Conservation (phyloP, 1,140 invertebrate genomes). For the Drosophila novamexicana region DNA sequence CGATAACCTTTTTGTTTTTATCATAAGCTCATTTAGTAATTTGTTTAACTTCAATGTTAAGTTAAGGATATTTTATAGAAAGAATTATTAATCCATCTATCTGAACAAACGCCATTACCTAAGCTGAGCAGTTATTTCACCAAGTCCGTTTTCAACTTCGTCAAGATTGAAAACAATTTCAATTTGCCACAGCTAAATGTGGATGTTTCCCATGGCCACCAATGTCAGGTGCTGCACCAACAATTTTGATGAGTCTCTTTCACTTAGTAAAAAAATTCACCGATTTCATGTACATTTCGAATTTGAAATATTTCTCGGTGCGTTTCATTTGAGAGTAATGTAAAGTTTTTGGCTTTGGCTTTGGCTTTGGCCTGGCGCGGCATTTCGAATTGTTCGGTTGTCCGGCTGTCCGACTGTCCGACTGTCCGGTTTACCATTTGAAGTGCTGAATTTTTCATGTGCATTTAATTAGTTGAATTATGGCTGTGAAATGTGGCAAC, state of each 20-base stretch:
- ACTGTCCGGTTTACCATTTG: conserved; percentile 72
- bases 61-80: no score
- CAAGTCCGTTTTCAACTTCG: background rate
- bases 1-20: no score
- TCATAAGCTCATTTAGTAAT: no score
- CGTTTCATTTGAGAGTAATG: conserved; percentile 33
- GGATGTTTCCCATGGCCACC: conserved; percentile 51
- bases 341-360: conserved; percentile 38
- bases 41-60: no score
- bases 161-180: conserved; percentile 31
- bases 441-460: conserved; percentile 83
- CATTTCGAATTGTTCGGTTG: conserved; percentile 41
- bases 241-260: conserved; percentile 49
- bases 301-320: conserved; percentile 73
- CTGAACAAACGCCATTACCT: background rate
- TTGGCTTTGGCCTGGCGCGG: conserved; percentile 49
- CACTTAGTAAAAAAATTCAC: conserved; percentile 58
- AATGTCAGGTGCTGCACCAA: conserved; percentile 22
- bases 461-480: conserved; percentile 83
- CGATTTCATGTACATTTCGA: conserved; percentile 62
- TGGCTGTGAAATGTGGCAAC: conserved; percentile 76
- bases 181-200: conserved; percentile 32
- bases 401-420: conserved; percentile 26
- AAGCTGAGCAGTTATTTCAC: background rate
- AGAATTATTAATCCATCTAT: background rate